Base-by-base conservation (phyloP, 2,888 invertebrate species). In the Cabera pusaria region DNA sequence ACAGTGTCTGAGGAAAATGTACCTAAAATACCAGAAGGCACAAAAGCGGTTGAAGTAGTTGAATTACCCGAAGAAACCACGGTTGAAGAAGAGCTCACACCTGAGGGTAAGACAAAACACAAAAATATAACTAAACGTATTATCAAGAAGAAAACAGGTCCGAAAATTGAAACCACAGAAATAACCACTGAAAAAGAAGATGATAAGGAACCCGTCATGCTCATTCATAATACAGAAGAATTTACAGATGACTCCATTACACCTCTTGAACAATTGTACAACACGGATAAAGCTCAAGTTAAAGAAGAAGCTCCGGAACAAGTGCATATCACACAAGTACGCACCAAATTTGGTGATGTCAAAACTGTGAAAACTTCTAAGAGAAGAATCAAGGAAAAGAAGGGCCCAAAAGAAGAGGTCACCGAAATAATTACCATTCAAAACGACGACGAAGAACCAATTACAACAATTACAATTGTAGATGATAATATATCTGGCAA, bases 351-450 rank as follows among this genome's bases (percentile, higher is more conserved):
- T 46, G 74, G 72, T 1, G 72, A 68, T 3, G 10, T 44, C 0
- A 41, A 52, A 3, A 49, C 42, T 0, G 32, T 59, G 0, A 72
- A 65, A 1, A 72, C 72, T 0, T 85, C 80, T 3, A 90, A 77
- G 43, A 82, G 83, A 1, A 69, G 77, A 1, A 76, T 87, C 1
- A 90, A 79, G 49, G 81, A 81, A 26, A 71, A 64, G 40, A 77
- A 72, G 28, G 89, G 81, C 1, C 57, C 63, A 0, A 84, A 86
- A 35, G 64, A 77, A 39, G 83, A 86, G 52, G 65, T 59, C 19
- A 49, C 52, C 3, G 44, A 52, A 35, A 49, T 53, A 2, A 44
- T 43, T 18, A 12, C 63, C 4, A 43, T 65, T 10, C 74, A 81
- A 49, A 72, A 73, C 41, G 69, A 78, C 3, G 55, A 59, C 23